Percentiles rank a stretch among this genome's conserved stretches.
These are phyloP conservation scores for Pomacea maculata DNA, from an alignment of 1,140 invertebrate species.

Conservation along the genomic window DNA sequence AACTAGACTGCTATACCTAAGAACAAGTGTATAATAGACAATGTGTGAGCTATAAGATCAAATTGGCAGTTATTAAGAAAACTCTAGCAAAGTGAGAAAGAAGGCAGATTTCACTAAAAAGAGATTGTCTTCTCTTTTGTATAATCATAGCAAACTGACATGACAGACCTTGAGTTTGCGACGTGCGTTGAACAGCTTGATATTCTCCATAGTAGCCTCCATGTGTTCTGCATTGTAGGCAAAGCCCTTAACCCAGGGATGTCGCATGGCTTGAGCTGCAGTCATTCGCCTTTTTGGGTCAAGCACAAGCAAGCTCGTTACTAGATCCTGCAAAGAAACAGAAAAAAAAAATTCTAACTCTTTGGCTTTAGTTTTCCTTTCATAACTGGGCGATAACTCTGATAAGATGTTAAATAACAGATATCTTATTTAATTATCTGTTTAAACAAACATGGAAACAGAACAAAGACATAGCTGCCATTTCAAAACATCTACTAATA, in stretches of 20 bases:
- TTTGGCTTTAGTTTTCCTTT: too few species aligned
- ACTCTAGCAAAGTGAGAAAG: too few species aligned
- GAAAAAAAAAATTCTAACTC: neutral
- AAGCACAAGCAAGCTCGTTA: conserved; percentile 46
- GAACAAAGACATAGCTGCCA: too few species aligned
- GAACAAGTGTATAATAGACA: too few species aligned
- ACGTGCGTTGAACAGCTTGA: conserved; percentile 55
- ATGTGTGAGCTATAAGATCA: too few species aligned
- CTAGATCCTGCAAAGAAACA: conserved; percentile 41
- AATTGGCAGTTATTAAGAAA: too few species aligned
- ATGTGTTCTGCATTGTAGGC: conserved; percentile 33
- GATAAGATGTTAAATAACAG: too few species aligned
- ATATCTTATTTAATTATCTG: too few species aligned
- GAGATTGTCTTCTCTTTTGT: neutral
- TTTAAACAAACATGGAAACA: too few species aligned
- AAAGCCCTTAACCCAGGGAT: conserved; percentile 48
- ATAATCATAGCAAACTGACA: neutral
- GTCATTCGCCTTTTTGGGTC: conserved; percentile 52
- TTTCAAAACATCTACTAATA: too few species aligned
- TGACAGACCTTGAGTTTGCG: conserved; percentile 46
- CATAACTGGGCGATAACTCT: too few species aligned
- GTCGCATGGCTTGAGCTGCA: conserved; percentile 41
- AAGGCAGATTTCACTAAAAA: neutral
- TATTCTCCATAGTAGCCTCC: conserved; percentile 51
- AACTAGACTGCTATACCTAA: too few species aligned